Base-by-base conservation (phyloP, 2,888 invertebrate species). In the Xanthia togata region DNA sequence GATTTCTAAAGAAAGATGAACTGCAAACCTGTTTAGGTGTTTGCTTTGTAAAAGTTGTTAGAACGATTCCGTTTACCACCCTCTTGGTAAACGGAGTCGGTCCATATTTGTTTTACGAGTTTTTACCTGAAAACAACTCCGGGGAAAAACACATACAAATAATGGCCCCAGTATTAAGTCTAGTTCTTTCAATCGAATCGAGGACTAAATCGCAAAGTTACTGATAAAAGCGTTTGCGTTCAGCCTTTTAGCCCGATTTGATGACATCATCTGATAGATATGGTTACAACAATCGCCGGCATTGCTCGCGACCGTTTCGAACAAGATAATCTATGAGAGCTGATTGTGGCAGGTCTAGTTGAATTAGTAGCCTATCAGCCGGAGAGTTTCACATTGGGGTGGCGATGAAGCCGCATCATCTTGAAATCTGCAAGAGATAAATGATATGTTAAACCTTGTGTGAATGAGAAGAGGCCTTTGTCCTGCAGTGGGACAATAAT, bases 321-420 rank as follows among this genome's bases (percentile, higher is more conserved):
- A 31, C 26, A 31, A 59, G 9, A 72, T 73, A 76, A 77, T 81
- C 70, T 81, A 57, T 81, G 73, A 81, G 81, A 81, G 72, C 72
- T 73, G 76, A 73, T 73, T 53, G 31, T 44, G n/a, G 12, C 12
- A 0, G 9, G 17, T 11, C 9, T 14, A 26, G 44, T 35, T 76
- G 4, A 35, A 47, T 60, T 68, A 47, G 31, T 26, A 31, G 62
- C 9, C 44, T 67, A 31, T 31, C 31, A 67, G 41, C 31, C 2
- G 35, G 4, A 62, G 35, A 14, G 3, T 12, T 41, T 31, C 35
- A 8, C 2, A 47, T 50, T 11, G 23, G 3, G 47, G 31, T 11
- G 12, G 17, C 23, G 59, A 31, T 23, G 41, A 8, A 44, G 50
- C 71, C 50, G 50, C 71, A 71, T 64, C 62, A 35, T 55, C n/a